These are phyloP conservation scores for Paraescarpia echinospica DNA, from an alignment of 1,140 invertebrate genomes.

Conservation along the genomic window DNA sequence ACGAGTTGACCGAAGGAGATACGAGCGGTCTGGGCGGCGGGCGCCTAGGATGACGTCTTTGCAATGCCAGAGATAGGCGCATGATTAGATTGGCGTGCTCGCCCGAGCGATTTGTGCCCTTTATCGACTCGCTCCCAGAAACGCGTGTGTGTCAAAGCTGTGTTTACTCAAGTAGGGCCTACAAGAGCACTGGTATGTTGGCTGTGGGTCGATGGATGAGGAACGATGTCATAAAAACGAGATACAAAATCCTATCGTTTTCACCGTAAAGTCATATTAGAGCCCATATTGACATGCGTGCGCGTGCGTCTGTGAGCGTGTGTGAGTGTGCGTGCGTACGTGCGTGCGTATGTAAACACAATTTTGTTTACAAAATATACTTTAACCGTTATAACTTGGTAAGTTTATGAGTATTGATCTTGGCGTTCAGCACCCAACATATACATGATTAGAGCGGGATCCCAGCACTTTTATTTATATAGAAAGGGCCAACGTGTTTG, in stretches of 20 bases:
- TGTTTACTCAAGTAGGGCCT: background rate
- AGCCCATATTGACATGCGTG: background rate
- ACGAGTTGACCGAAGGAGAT: background rate
- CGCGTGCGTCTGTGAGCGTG: no score
- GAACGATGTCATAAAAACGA: background rate
- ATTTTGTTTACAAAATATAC: no score
- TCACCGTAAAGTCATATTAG: background rate
- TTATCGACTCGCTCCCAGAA: background rate
- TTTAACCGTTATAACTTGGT: no score
- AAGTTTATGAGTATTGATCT: no score
- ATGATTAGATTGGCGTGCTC: background rate
- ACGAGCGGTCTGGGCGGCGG: background rate
- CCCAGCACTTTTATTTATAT: no score
- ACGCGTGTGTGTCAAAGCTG: background rate
- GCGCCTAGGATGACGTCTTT: background rate
- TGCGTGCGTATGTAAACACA: no score
- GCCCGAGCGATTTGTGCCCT: background rate
- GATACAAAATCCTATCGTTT: background rate
- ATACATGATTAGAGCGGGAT: no score
- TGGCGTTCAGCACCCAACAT: no score
- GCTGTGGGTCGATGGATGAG: background rate
- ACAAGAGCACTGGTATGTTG: background rate
- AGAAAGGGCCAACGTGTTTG: no score
- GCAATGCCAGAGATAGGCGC: background rate
- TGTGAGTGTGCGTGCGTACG: no score